phyloP scores from a whole-genome alignment of 2,113 vertebrate species.

The Zosterops pallidus region DNA sequence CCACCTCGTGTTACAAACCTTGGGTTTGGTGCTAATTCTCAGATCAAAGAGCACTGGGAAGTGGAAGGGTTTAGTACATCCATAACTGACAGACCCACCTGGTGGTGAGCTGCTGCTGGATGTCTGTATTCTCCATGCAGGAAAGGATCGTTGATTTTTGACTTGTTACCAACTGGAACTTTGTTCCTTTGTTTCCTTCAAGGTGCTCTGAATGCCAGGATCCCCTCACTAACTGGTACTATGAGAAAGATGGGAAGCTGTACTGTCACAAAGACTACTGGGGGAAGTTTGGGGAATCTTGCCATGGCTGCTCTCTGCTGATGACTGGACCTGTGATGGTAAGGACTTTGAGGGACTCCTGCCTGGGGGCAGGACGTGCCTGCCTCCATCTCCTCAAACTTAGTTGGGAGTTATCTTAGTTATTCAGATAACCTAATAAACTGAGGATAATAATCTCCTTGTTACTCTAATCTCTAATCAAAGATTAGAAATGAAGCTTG shows the following conservation, averaged over 20 bases:
- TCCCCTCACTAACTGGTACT: slow-evolving; percentile 94
- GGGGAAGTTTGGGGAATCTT: slow-evolving; percentile 92
- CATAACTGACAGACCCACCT: not conserved
- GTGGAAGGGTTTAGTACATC: not conserved
- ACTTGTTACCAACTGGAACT: not conserved
- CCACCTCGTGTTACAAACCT: not conserved
- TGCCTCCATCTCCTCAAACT: not conserved
- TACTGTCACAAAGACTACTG: slow-evolving; percentile 95
- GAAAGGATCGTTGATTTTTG: not conserved
- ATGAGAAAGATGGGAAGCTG: slow-evolving; percentile 89
- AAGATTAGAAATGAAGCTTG: not conserved
- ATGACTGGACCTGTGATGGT: slow-evolving; percentile 98
- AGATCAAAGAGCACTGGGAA: not conserved
- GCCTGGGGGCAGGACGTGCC: not conserved
- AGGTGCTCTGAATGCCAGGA: slow-evolving; percentile 94
- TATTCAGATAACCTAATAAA: not conserved
- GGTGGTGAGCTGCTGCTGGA: not conserved
- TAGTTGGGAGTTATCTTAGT: not conserved
- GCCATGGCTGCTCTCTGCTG: slow-evolving; percentile 92
- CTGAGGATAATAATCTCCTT: not conserved
- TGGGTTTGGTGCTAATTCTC: not conserved
- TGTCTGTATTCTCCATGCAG: not conserved
- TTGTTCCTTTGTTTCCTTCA: slow-evolving; percentile 12
- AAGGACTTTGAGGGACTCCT: not conserved
- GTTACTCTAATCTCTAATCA: not conserved